Conservation (phyloP, 1,140 invertebrate genomes). For the Trypoxylus dichotomus region DNA sequence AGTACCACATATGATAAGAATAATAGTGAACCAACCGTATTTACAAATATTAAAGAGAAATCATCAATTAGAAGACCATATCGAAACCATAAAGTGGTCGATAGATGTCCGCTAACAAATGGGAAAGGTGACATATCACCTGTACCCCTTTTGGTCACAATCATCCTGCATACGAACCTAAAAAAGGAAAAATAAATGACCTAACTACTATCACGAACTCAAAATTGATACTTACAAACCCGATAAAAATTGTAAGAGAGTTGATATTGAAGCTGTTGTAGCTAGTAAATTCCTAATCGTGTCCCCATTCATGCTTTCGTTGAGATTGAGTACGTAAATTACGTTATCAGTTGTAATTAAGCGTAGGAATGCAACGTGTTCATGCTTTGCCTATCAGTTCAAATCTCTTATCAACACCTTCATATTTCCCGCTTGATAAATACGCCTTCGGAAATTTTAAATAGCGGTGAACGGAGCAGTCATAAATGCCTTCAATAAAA, state of each 20-base stretch:
- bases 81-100: conserved; percentile 68
- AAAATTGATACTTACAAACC: conserved; percentile 61
- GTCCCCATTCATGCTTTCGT: background rate
- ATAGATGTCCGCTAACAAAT: conserved; percentile 75
- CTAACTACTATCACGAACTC: conserved; percentile 28
- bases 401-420: background rate
- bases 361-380: background rate
- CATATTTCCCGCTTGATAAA: conserved; percentile 13
- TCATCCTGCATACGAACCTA: conserved; percentile 70
- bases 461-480: background rate
- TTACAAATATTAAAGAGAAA: conserved; percentile 67
- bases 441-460: background rate
- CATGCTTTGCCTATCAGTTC: background rate
- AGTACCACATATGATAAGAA: conserved; percentile 66
- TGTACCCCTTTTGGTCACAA: conserved; percentile 65
- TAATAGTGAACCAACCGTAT: conserved; percentile 66
- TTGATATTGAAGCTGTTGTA: conserved; percentile 66
- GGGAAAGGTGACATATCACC: conserved; percentile 71
- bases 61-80: conserved; percentile 71
- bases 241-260: conserved; percentile 69
- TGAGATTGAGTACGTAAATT: too few species aligned
- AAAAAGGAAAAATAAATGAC: conserved; percentile 47
- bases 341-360: background rate
- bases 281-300: conserved; percentile 49
- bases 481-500: background rate